phyloP scores from a whole-genome alignment of 30 jellyfish, hydroid and myxozoan species.

The Aurelia sp. region DNA sequence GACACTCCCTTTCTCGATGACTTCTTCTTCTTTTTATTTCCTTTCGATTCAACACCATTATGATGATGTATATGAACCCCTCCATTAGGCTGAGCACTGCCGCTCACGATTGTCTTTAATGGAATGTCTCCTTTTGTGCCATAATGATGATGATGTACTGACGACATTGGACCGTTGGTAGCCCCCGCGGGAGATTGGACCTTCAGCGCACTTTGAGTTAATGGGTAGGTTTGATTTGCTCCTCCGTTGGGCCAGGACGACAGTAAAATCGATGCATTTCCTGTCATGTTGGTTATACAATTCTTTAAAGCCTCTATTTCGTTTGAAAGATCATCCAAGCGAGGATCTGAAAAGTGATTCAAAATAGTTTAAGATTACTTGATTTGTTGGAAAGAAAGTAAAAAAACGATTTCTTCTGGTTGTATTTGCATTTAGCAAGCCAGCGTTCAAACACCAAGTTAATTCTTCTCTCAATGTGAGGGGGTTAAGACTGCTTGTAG shows the following conservation, averaged over 20 bases:
- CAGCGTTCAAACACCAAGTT: too few relatives aligned
- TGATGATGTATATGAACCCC: slow-evolving; percentile 38
- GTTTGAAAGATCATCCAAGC: background rate
- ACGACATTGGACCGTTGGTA: background rate
- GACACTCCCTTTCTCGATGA: background rate
- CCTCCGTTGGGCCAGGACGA: slow-evolving; percentile 9
- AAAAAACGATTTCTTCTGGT: too few relatives aligned
- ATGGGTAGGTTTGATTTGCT: slow-evolving; percentile 24
- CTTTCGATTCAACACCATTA: background rate
- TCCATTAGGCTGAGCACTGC: slow-evolving; percentile 10
- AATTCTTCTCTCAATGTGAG: too few relatives aligned
- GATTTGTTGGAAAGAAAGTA: too few relatives aligned
- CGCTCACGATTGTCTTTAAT: slow-evolving; percentile 1
- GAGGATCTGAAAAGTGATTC: slow-evolving; percentile 16
- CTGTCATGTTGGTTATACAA: slow-evolving; percentile 12
- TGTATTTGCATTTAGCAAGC: too few relatives aligned
- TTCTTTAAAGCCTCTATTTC: slow-evolving; percentile 27
- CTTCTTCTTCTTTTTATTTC: background rate
- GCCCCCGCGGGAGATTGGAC: background rate
- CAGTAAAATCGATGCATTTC: slow-evolving; percentile 4
- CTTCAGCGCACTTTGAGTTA: slow-evolving; percentile 16
- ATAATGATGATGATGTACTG: slow-evolving; percentile 48
- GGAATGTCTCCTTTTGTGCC: slow-evolving; percentile 15
- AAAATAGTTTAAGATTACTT: background rate
- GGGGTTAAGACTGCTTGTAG: too few relatives aligned